Percentiles rank a stretch among this genome's conserved stretches.
phyloP scores from a whole-genome alignment of 2,797 vertebrate species.

The Etheostoma nigrum region DNA sequence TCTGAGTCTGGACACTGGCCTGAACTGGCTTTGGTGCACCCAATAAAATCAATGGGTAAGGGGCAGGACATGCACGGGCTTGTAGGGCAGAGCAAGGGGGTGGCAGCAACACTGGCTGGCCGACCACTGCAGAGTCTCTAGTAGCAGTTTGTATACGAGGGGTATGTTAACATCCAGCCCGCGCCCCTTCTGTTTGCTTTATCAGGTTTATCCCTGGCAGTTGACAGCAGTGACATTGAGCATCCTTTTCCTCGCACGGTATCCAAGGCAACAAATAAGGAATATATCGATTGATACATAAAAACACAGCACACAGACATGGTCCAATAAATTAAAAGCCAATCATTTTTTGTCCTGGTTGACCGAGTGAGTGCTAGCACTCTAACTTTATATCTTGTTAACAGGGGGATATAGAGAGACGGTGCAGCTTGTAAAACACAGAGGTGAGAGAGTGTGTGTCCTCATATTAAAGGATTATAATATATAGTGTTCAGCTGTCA shows the following conservation, averaged over 20 bases:
- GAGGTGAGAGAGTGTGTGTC: conserved; percentile 53
- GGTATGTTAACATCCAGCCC: neutral
- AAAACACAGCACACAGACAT: conserved; percentile 42
- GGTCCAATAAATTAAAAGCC: conserved; percentile 70
- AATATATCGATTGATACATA: conserved; percentile 51
- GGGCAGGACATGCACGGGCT: conserved; percentile 55
- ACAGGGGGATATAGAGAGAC: conserved; percentile 53
- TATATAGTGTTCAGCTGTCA: conserved; percentile 1
- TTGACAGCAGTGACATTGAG: conserved; percentile 32
- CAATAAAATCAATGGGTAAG: conserved; percentile 84
- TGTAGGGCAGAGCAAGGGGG: conserved; percentile 56
- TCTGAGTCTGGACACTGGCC: conserved; percentile 68
- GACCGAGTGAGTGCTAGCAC: conserved; percentile 50
- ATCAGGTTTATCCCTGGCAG: conserved; percentile 8
- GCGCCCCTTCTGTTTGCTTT: conserved; percentile 1
- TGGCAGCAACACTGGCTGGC: conserved; percentile 1
- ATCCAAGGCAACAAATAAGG: conserved; percentile 58
- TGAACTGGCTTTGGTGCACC: conserved; percentile 71
- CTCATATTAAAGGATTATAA: conserved; percentile 49
- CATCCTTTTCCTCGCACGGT: conserved; percentile 21
- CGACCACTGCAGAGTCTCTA: conserved; percentile 5
- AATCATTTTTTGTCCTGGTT: conserved; percentile 69
- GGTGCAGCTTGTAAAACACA: conserved; percentile 64
- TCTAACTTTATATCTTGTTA: conserved; percentile 71
- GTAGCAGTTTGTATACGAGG: conserved; percentile 6